These are phyloP conservation scores for Chinchilla lanigera DNA, from an alignment of 2,113 vertebrate genomes.

Conservation along the genomic window DNA sequence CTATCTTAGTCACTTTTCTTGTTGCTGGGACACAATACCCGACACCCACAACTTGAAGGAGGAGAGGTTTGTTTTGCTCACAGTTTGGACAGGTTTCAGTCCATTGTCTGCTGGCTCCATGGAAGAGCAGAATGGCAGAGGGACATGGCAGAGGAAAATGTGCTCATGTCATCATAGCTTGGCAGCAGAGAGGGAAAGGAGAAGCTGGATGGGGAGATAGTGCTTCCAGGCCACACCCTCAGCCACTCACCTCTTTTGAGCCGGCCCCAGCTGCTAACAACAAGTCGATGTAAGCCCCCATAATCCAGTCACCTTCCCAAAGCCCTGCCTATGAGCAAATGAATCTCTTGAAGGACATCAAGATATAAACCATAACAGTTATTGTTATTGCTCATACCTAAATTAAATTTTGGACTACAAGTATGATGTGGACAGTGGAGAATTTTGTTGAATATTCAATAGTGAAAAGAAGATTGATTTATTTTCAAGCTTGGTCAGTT, in stretches of 20 bases:
- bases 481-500: conserved; percentile 20
- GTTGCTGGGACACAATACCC: not conserved
- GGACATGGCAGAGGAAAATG: not conserved
- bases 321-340: not conserved
- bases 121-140: not conserved
- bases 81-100: not conserved
- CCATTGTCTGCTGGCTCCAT: not conserved
- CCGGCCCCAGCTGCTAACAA: not conserved
- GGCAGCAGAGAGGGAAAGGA: not conserved
- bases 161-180: not conserved
- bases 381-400: not conserved
- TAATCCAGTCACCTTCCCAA: not conserved
- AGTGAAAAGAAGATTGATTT: conserved; percentile 40
- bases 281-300: not conserved
- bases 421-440: not conserved
- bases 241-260: not conserved
- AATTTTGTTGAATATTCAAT: not conserved
- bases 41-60: not conserved
- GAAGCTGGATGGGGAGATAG: not conserved
- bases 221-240: not conserved
- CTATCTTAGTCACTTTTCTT: not conserved
- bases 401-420: not conserved
- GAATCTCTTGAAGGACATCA: not conserved
- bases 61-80: not conserved
- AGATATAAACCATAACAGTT: not conserved